Evolutionary conservation across 2,113 vertebrate genomes (phyloP).

Genomic region (Sorex fumeus): DNA sequence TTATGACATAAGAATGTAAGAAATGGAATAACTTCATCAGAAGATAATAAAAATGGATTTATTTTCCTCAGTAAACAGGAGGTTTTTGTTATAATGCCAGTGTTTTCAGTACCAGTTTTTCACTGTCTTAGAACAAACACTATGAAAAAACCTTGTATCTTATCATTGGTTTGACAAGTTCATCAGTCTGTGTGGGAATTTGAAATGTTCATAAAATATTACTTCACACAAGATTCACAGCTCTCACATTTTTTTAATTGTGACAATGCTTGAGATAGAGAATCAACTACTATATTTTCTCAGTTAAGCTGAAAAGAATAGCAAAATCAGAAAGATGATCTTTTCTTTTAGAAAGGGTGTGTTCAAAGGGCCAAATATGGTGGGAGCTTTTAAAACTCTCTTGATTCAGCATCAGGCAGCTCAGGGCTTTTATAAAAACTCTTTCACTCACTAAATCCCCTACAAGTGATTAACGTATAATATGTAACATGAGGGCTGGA

Average conservation of each 20-base stretch:
- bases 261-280: neutral
- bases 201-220: neutral
- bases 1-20: neutral
- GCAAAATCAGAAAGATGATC: conserved; percentile 38
- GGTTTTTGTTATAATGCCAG: no score
- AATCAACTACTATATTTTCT: neutral
- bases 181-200: neutral
- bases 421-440: conserved; percentile 61
- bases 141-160: neutral
- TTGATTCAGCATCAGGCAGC: conserved; percentile 22
- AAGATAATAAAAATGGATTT: conserved; percentile 25
- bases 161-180: neutral
- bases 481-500: conserved; percentile 66
- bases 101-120: conserved; percentile 18
- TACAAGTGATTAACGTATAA: conserved; percentile 50
- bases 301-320: neutral
- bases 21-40: neutral
- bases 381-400: conserved; percentile 30
- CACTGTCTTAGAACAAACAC: neutral
- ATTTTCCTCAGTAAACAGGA: conserved; percentile 1
- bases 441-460: conserved; percentile 31
- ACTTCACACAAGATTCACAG: neutral
- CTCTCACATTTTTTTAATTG: neutral
- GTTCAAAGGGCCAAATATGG: neutral
- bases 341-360: conserved; percentile 23